Base-by-base conservation (phyloP, 2,888 invertebrate genomes). In the Sicus ferrugineus region DNA sequence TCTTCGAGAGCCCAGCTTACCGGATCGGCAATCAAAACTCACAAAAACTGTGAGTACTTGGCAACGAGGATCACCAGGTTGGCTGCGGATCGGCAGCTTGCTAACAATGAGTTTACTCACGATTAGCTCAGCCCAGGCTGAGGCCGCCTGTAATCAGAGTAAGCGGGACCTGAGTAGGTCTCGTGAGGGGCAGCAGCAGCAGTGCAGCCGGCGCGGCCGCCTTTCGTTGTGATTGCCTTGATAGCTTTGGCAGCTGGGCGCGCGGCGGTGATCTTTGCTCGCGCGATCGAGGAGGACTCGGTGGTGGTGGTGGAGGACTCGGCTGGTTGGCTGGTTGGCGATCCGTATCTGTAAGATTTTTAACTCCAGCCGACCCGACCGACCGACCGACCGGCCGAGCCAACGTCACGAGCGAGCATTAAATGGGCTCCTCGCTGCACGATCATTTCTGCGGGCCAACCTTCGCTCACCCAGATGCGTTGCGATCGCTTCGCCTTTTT, bases 381-480 rank as follows among this genome's bases (percentile, higher is more conserved):
- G 9, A 23, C 1, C 2, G 3, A 23, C 21, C 23, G 50, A 21
- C 23, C 21, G 23, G 50, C 7, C 62, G 28, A n/a, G 62, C 62
- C 48, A 48, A 58, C 56, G 23, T 42, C 56, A 58, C 66, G 56
- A 56, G 64, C 38, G 30, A 11, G 48, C 59, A 69, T 71, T 69
- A 69, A 71, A 71, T 69, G 69, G 52, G 59, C 69, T 67, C 67
- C 54, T 31, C 71, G 34, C 61, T 38, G 63, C 67, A 69, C 63
- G 67, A 71, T 63, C 56, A 19, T 19, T 64, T 46, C 46, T 46
- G 4, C 50, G 9, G 21, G 3, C 23, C 50, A 9, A 2, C 16
- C 16, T 9, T 54, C 28, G 3, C 14, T 3, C 26, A 56, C 28
- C 6, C 21, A 50, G 64, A 50, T 64, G 64, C 48, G 31, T 48